Percentiles rank a stretch among this genome's conserved stretches.
Conservation (phyloP, 2,113 vertebrate species). For the Xiphophorus hellerii region DNA sequence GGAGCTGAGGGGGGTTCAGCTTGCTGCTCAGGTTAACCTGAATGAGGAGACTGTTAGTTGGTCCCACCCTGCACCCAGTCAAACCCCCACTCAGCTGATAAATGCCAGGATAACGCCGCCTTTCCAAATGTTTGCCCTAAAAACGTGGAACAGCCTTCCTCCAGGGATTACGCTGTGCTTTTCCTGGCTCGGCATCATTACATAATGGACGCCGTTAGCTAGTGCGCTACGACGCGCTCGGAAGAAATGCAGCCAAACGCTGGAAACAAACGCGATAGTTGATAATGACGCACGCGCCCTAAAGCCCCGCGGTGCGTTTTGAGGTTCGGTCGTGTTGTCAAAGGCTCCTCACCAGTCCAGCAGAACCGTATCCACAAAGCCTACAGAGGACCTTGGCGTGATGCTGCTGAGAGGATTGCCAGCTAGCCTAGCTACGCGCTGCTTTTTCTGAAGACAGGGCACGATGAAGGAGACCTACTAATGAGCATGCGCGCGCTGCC, state of each 20-base stretch:
- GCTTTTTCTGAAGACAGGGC: conserved; percentile 46
- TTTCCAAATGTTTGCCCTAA: not conserved
- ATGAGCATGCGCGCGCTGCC: conserved; percentile 69
- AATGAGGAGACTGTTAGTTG: not conserved
- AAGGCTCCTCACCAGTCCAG: conserved; percentile 46
- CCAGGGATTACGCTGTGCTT: conserved; percentile 34
- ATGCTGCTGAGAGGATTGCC: conserved; percentile 50
- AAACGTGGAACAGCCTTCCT: not conserved
- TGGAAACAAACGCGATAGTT: conserved; percentile 1
- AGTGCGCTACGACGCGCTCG: conserved; percentile 17
- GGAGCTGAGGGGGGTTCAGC: conserved; percentile 17
- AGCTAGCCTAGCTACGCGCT: conserved; percentile 49
- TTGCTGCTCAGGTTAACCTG: conserved; percentile 1
- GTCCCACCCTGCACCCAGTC: not conserved
- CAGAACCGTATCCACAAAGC: conserved; percentile 22
- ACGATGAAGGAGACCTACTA: conserved; percentile 72
- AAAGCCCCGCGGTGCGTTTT: not conserved
- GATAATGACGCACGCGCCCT: not conserved
- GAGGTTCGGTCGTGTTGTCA: not conserved
- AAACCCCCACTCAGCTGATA: not conserved
- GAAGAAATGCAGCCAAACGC: conserved; percentile 42
- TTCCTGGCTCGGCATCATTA: conserved; percentile 48
- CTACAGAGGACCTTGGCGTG: conserved; percentile 41
- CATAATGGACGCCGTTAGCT: conserved; percentile 53
- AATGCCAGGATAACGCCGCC: not conserved